Base-by-base conservation (phyloP, 2,113 vertebrate genomes). In the Nanger granti region DNA sequence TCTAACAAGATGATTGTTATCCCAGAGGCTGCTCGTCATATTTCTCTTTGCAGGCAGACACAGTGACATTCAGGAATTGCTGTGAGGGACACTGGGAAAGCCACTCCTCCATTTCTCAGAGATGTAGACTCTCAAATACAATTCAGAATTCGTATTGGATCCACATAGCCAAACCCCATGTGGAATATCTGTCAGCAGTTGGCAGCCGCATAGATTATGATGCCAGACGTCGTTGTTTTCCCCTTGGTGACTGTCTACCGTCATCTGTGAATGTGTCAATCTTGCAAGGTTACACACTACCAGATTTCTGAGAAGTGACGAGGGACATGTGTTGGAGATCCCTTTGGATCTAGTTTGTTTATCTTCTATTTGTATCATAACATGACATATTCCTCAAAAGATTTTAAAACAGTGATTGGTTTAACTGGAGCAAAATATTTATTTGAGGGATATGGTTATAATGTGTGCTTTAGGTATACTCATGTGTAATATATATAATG, bases 151-250 rank as follows among this genome's bases (percentile, higher is more conserved):
- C 31, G 76, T 89, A 52, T 18, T 24, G 55, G 95, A 97, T 29
- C 52, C 83, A 4, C 37, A 1, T 13, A 37, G 88, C 44, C 82
- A 83, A 96, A 9, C 4, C 10, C 15, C 47, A 52, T 18, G 41
- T 91, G 89, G 82, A 91, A 37, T 95, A 91, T 89, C 85, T 94
- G 64, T 94, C 86, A 94, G n/a, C 52, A 69, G 14, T n/a, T 91
- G 91, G 87, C 55, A 94, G 47, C 14, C 54, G 47, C 28, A 59
- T 82, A 13, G 12, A 82, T 57, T 34, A 64, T 37, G 69, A 89
- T 89, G 55, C 44, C 84, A 95, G 73, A 8, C 12, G 2, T 12
- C 22, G 34, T n/a, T 90, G 28, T 59, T 34, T 66, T 66, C 24
- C 85, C 13, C 14, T 87, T 80, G 92, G 28, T 79, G 15, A 83